These are phyloP conservation scores for Micromys minutus DNA, from an alignment of 2,113 vertebrate species.

Conservation along the genomic window DNA sequence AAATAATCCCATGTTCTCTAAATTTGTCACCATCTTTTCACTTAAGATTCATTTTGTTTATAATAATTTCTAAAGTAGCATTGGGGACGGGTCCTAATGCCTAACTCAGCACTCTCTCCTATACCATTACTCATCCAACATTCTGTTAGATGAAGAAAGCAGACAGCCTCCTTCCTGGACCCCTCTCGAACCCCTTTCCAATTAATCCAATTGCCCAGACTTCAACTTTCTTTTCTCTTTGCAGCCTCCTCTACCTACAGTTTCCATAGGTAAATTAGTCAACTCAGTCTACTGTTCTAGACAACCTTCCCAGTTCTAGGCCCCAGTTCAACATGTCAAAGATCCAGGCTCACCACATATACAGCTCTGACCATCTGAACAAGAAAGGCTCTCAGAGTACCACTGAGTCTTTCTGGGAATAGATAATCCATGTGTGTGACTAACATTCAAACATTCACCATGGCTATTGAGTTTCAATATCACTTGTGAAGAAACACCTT, in stretches of 20 bases:
- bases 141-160: background rate
- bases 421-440: background rate
- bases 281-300: background rate
- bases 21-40: background rate
- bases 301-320: background rate
- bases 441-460: conserved; percentile 30
- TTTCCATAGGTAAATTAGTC: background rate
- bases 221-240: background rate
- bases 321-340: background rate
- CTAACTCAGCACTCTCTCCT: background rate
- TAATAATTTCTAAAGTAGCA: conserved; percentile 8
- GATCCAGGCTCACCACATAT: background rate
- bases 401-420: background rate
- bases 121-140: background rate
- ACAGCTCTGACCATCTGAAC: background rate
- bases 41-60: conserved; percentile 27
- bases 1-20: background rate
- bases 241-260: background rate
- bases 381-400: conserved; percentile 18
- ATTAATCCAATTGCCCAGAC: background rate
- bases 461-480: conserved; percentile 36
- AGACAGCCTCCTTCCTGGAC: background rate
- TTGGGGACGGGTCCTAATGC: background rate
- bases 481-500: background rate
- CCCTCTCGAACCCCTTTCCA: background rate